These are phyloP conservation scores for Troides aeacus DNA, from an alignment of 2,888 invertebrate genomes.

Conservation along the genomic window DNA sequence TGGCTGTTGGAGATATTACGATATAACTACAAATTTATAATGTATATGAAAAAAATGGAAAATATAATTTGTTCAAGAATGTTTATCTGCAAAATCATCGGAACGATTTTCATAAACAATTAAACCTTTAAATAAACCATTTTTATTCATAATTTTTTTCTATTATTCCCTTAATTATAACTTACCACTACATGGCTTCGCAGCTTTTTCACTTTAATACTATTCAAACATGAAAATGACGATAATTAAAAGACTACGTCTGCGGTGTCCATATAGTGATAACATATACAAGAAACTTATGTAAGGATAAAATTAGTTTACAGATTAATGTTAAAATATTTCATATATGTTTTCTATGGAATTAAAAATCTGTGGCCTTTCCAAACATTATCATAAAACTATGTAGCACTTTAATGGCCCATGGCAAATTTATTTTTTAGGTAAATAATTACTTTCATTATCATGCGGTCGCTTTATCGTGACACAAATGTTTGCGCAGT, in stretches of 20 bases:
- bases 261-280: neutral
- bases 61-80: too few species aligned
- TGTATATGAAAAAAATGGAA: too few species aligned
- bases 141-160: too few species aligned
- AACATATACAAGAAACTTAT: neutral
- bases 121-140: too few species aligned
- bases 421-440: conserved; percentile 23
- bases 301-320: neutral
- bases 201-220: too few species aligned
- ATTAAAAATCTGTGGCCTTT: conserved; percentile 14
- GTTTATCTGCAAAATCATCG: too few species aligned
- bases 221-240: too few species aligned
- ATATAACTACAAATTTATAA: too few species aligned
- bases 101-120: too few species aligned
- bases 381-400: conserved; percentile 21
- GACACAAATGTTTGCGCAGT: conserved; percentile 27
- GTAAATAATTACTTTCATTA: conserved; percentile 30
- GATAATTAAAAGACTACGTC: neutral
- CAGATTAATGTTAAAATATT: neutral
- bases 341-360: neutral
- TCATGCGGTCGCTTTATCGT: conserved; percentile 28
- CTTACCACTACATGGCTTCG: too few species aligned
- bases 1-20: too few species aligned
- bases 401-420: conserved; percentile 21
- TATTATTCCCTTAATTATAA: too few species aligned